Conservation (phyloP, 2,888 invertebrate genomes). For the Ophraella communa region DNA sequence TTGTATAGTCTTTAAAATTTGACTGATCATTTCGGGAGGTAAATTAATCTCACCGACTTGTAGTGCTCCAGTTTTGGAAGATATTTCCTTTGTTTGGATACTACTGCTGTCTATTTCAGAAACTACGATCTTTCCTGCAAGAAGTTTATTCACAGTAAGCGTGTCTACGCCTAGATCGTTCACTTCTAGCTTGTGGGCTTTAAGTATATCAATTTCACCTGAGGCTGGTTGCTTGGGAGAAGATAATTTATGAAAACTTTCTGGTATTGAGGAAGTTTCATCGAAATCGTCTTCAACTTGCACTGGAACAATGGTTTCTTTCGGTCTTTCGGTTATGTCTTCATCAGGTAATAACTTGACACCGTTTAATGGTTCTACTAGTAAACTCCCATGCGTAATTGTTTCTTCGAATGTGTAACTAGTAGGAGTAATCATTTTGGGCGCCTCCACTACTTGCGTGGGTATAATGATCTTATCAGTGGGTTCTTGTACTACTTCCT, state of each 20-base stretch:
- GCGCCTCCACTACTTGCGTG: constrained; percentile 15
- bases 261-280: constrained; percentile 54
- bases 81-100: constrained; percentile 74
- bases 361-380: constrained; percentile 70
- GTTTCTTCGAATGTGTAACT: constrained; percentile 66
- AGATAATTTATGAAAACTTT: constrained; percentile 50
- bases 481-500: constrained; percentile 58
- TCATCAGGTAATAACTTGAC: constrained; percentile 49
- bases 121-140: constrained; percentile 80
- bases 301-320: constrained; percentile 51
- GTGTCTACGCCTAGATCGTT: constrained; percentile 80
- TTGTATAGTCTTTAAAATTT: constrained; percentile 61
- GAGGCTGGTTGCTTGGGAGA: constrained; percentile 8
- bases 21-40: constrained; percentile 72
- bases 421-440: constrained; percentile 45
- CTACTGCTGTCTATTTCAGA: constrained; percentile 81
- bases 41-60: constrained; percentile 73
- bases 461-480: constrained; percentile 37
- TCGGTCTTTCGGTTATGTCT: constrained; percentile 37
- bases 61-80: constrained; percentile 72
- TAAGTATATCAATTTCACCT: constrained; percentile 55
- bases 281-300: constrained; percentile 47
- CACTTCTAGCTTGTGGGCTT: constrained; percentile 72
- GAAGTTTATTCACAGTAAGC: constrained; percentile 77
- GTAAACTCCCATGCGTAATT: constrained; percentile 70